Evolutionary conservation across 2,113 vertebrate genomes (phyloP).

Genomic region (Cichladusa arquata): DNA sequence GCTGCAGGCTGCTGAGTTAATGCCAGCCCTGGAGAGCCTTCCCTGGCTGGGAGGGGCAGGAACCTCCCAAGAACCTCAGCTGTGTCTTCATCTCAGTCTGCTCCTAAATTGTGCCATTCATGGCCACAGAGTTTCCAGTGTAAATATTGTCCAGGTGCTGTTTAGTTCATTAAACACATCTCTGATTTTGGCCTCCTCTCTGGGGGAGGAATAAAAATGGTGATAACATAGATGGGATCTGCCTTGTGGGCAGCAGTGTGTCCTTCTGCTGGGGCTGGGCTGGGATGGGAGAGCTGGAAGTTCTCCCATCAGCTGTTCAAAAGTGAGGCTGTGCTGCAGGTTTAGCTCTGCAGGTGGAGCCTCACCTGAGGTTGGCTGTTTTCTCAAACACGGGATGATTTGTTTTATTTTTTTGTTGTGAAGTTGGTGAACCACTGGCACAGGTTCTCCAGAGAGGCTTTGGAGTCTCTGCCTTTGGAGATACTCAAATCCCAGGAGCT

Average conservation of each 20-base stretch:
- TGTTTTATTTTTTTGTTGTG: not conserved
- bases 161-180: not conserved
- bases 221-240: not conserved
- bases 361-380: not conserved
- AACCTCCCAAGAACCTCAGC: not conserved
- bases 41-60: not conserved
- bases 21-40: not conserved
- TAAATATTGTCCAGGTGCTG: not conserved
- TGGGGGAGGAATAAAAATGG: not conserved
- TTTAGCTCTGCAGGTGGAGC: not conserved
- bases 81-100: not conserved
- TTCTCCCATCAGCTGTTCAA: not conserved
- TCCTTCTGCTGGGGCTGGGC: not conserved
- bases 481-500: not conserved
- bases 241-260: not conserved
- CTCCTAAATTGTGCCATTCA: rapidly evolving
- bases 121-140: not conserved
- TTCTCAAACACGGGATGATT: too few relatives aligned
- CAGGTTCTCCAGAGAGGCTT: not conserved
- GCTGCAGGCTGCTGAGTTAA: not conserved
- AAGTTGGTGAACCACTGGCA: not conserved
- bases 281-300: not conserved
- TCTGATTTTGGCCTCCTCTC: not conserved
- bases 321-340: not conserved
- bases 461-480: not conserved